A percentile compares a stretch with the other conserved stretches of the same genome.
phyloP scores from a whole-genome alignment of 1,140 invertebrate genomes.

The Parapsyche elsis region DNA sequence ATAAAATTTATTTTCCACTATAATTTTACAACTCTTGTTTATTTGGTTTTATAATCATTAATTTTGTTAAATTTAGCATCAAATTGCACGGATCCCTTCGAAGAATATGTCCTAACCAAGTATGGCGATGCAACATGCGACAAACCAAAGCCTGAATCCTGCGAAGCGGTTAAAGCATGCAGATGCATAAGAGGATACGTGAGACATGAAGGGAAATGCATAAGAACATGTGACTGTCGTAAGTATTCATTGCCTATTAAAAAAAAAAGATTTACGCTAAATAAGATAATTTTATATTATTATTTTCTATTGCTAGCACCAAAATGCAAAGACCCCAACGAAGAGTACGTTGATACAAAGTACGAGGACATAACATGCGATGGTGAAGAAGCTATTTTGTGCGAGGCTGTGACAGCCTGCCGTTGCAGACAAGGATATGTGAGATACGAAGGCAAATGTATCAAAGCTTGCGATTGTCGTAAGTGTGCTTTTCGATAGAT shows the following conservation, averaged over 20 bases:
- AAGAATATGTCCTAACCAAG: conserved; percentile 6
- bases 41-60: no score
- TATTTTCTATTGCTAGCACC: no score
- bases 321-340: conserved; percentile 28
- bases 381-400: not conserved
- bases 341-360: conserved; percentile 1
- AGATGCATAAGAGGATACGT: conserved; percentile 26
- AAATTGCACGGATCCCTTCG: not conserved
- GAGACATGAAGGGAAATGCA: conserved; percentile 16
- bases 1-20: no score
- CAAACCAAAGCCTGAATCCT: not conserved
- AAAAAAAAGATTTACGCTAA: no score
- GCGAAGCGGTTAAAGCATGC: not conserved
- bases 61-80: not conserved
- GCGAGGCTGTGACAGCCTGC: not conserved
- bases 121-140: conserved; percentile 5
- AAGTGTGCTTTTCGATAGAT: no score
- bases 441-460: conserved; percentile 21
- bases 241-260: conserved; percentile 12
- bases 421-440: conserved; percentile 30
- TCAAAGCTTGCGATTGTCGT: conserved; percentile 23
- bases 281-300: no score
- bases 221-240: conserved; percentile 15
- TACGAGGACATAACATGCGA: conserved; percentile 24
- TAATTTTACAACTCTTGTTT: no score